Conservation (phyloP, 2,888 invertebrate genomes). For the Macroteleia sp. region DNA sequence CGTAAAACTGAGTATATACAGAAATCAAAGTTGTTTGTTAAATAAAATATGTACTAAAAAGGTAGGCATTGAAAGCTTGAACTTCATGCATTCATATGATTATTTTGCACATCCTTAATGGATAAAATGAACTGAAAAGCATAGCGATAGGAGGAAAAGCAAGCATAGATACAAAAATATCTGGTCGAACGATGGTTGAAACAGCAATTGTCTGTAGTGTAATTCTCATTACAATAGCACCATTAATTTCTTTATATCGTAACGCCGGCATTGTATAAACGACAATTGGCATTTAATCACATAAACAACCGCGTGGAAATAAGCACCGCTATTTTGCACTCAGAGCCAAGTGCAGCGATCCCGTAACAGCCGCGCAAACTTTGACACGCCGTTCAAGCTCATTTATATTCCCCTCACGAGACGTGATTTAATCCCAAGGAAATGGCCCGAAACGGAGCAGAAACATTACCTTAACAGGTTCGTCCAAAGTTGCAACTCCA, state of each 20-base stretch:
- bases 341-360: no score
- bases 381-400: conserved; percentile 12
- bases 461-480: conserved; percentile 35
- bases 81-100: no score
- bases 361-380: conserved; percentile 16
- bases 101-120: no score
- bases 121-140: no score
- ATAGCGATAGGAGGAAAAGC: no score
- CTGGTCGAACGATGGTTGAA: neutral
- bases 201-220: neutral
- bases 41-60: no score
- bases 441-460: no score
- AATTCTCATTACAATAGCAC: neutral
- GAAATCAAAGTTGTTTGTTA: no score
- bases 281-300: conserved; percentile 7
- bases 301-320: neutral
- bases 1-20: no score
- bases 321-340: neutral
- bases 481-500: conserved; percentile 6
- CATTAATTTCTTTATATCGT: neutral
- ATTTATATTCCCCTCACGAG: no score
- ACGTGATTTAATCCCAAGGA: no score
- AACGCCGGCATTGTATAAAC: neutral
- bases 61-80: no score
- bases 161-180: neutral